A percentile compares a stretch with the other conserved stretches of the same genome.
Conservation (phyloP, 2,888 invertebrate genomes). For the Suillia variegata region DNA sequence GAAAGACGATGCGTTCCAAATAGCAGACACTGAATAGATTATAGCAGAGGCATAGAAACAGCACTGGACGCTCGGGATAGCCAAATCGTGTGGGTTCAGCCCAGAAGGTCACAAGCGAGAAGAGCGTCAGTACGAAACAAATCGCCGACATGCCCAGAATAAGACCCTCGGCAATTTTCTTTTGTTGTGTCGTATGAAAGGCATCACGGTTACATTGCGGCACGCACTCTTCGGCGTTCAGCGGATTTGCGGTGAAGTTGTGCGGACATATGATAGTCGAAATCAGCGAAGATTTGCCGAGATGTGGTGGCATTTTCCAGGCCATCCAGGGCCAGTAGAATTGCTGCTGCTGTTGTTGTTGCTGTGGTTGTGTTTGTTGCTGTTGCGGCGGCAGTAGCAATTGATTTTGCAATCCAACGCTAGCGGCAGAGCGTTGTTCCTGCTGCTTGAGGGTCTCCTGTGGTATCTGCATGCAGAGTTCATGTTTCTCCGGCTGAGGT, state of each 20-base stretch:
- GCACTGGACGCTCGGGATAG: slow-evolving; percentile 90
- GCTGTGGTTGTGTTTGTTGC: slow-evolving; percentile 25
- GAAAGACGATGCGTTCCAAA: slow-evolving; percentile 69
- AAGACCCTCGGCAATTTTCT: slow-evolving; percentile 74
- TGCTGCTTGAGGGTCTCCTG: slow-evolving; percentile 34
- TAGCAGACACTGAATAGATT: slow-evolving; percentile 79
- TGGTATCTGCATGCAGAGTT: slow-evolving; percentile 78
- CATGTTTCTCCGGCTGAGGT: slow-evolving; percentile 73
- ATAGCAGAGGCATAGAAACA: slow-evolving; percentile 88
- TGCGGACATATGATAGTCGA: slow-evolving; percentile 64
- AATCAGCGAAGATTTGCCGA: slow-evolving; percentile 33
- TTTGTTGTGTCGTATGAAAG: slow-evolving; percentile 70
- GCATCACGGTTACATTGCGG: slow-evolving; percentile 73
- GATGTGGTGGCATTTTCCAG: slow-evolving; percentile 47
- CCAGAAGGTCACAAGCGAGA: slow-evolving; percentile 84
- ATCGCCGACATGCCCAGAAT: slow-evolving; percentile 78
- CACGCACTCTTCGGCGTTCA: slow-evolving; percentile 65
- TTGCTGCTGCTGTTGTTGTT: slow-evolving; percentile 33
- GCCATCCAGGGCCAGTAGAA: slow-evolving; percentile 57
- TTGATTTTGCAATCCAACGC: slow-evolving; percentile 22
- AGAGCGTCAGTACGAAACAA: slow-evolving; percentile 80
- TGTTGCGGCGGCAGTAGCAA: slow-evolving; percentile 27
- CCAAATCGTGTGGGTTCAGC: slow-evolving; percentile 88
- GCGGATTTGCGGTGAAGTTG: slow-evolving; percentile 64
- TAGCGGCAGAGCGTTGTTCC: slow-evolving; percentile 5